Conservation (phyloP, 35 echinoderm and acorn worm species). For the Ophioderma brevispina region DNA sequence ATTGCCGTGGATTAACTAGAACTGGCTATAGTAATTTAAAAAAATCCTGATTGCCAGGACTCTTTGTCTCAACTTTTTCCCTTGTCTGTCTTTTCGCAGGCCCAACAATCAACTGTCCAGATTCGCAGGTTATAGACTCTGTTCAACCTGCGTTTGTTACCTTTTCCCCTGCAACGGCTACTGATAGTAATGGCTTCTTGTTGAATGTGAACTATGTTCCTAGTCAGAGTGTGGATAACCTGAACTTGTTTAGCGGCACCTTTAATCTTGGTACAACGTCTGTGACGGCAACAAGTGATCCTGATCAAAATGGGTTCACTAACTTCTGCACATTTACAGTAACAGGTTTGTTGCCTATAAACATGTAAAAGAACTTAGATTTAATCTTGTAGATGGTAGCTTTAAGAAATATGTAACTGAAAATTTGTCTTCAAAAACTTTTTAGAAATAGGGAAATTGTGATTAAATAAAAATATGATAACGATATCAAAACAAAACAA, state of each 20-base stretch:
- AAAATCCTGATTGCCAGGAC: no score
- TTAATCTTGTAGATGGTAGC: no score
- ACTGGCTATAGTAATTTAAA: no score
- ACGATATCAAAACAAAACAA: background rate
- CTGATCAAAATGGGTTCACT: background rate
- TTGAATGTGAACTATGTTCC: background rate
- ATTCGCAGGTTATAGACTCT: background rate
- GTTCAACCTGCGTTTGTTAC: background rate
- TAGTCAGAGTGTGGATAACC: background rate
- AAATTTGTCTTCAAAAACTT: background rate
- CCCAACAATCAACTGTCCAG: background rate
- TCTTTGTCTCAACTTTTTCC: no score
- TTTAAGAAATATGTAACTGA: background rate
- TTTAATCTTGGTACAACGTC: background rate
- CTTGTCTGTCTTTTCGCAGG: no score
- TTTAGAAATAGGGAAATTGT: background rate
- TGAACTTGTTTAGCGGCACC: background rate
- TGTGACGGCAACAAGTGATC: background rate
- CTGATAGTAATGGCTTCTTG: background rate
- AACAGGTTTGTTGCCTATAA: slow-evolving; percentile 13
- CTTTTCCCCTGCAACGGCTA: background rate
- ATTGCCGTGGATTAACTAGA: no score
- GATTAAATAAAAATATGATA: background rate
- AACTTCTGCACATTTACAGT: background rate
- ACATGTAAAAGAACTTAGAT: no score